Percentiles rank a stretch among this genome's conserved stretches.
phyloP scores from a whole-genome alignment of 2,113 vertebrate genomes.

The Campylomormyrus tamandua region DNA sequence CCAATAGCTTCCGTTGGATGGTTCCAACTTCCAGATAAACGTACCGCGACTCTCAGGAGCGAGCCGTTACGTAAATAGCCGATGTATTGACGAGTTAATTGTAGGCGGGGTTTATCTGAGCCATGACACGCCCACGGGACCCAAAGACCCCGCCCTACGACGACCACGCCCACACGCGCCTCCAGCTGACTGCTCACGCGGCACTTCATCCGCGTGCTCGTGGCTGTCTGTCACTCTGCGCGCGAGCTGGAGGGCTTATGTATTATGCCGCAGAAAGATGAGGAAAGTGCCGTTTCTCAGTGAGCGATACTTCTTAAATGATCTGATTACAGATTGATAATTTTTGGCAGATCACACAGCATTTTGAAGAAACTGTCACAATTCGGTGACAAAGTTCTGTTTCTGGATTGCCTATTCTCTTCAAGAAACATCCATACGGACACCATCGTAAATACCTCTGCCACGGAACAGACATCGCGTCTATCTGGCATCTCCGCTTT shows the following conservation, averaged over 20 bases:
- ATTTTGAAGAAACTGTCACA: not conserved
- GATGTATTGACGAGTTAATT: not conserved
- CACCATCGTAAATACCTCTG: not conserved
- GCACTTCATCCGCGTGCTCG: not conserved
- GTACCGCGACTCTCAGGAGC: not conserved
- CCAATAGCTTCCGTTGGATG: not conserved
- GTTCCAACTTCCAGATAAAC: not conserved
- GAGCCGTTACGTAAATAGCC: not conserved
- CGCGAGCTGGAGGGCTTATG: not conserved
- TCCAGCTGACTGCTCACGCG: not conserved
- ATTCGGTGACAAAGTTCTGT: not conserved
- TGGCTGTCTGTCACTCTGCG: not conserved
- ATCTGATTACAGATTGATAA: not conserved
- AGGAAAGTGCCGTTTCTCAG: not conserved
- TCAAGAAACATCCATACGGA: not conserved
- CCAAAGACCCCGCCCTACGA: conserved; percentile 10
- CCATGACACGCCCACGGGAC: not conserved
- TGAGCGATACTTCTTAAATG: not conserved
- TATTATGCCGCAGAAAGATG: not conserved
- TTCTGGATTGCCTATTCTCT: not conserved
- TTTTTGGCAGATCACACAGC: not conserved
- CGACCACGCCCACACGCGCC: conserved; percentile 33
- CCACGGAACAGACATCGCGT: not conserved
- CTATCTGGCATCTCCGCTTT: not conserved
- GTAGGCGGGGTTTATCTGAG: not conserved